Conservation (phyloP, 2,113 vertebrate species). For the Paramisgurnus dabryanus region DNA sequence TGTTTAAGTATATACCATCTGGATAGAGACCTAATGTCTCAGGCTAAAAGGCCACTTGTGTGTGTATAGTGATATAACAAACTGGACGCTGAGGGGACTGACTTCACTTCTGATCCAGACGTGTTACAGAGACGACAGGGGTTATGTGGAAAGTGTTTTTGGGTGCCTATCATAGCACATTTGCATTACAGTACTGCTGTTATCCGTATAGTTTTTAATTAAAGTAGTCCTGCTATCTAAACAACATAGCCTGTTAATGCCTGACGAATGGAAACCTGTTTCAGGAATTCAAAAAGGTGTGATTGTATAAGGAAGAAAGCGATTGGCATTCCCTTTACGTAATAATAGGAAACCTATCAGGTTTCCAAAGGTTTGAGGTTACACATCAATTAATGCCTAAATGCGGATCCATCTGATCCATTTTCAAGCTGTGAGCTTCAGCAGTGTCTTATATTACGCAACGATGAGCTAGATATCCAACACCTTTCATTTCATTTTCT, state of each 20-base stretch:
- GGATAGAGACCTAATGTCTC: constrained; percentile 55
- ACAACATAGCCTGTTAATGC: neutral
- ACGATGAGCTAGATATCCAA: constrained; percentile 50
- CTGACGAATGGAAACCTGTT: neutral
- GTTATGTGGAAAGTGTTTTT: constrained; percentile 2
- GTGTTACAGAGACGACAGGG: neutral
- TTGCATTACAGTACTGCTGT: neutral
- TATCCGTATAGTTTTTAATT: no score
- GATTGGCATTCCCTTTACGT: constrained; percentile 54
- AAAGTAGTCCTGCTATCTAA: no score
- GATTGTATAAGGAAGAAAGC: constrained; percentile 8
- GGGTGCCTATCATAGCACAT: neutral
- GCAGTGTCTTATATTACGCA: constrained; percentile 60
- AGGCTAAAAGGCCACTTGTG: constrained; percentile 2
- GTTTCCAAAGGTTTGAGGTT: constrained; percentile 46
- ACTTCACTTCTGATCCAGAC: neutral
- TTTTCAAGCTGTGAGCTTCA: constrained; percentile 56
- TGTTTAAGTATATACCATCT: constrained; percentile 71
- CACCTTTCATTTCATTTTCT: constrained; percentile 58
- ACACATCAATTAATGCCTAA: constrained; percentile 60
- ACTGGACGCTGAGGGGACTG: constrained; percentile 4
- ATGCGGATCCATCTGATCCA: constrained; percentile 54
- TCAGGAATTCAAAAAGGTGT: neutral
- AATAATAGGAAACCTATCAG: constrained; percentile 52
- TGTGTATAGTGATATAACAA: neutral